Base-by-base conservation (phyloP, 2,113 vertebrate genomes). In the Dermatemys mawii region DNA sequence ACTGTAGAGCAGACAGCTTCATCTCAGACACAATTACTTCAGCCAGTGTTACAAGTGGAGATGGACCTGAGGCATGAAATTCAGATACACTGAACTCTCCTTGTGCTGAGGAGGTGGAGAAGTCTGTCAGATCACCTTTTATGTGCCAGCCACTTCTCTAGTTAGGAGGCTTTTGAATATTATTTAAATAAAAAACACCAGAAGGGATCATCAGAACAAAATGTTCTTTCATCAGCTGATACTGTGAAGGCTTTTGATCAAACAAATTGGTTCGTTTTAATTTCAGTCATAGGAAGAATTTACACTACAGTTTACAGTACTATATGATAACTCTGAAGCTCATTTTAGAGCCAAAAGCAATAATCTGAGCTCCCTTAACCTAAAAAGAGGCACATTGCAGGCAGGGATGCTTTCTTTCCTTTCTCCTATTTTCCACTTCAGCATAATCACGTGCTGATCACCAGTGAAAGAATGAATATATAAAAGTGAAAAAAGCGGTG, bases 221-320 rank as follows among this genome's bases (percentile, higher is more conserved):
- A 80, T 75, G 53, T 85, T 87, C 29, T 92, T 93, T 50, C 70
- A 86, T 78, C 53, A 94, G 46, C 63, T 17, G 84, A 78, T 8
- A 22, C 2, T 2, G 0, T 60, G 83, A 78, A 85, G 11, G 19
- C 63, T 38, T 92, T 90, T 29, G 53, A 75, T 78, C 11, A 76
- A 94, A 49, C 76, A 81, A 93, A 88, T 75, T 70, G 90, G 53
- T 92, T 44, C 89, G 63, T 70, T 13, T 88, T 90, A 87, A 86
- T 89, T 89, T 92, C 46, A 92, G 53, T 44, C 17, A 88, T 46
- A 57, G n/a, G 4, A 78, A 88, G 85, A 91, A 17, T 21, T 44
- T 4, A 2, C 44, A 11, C 48, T 93, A 84, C 26, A 2, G 24
- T 27, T 63, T 63, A 84, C 88, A 83, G 32, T 6, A 32, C 41